These are phyloP conservation scores for Cosmopolites sordidus DNA, from an alignment of 2,888 invertebrate genomes.

Conservation along the genomic window DNA sequence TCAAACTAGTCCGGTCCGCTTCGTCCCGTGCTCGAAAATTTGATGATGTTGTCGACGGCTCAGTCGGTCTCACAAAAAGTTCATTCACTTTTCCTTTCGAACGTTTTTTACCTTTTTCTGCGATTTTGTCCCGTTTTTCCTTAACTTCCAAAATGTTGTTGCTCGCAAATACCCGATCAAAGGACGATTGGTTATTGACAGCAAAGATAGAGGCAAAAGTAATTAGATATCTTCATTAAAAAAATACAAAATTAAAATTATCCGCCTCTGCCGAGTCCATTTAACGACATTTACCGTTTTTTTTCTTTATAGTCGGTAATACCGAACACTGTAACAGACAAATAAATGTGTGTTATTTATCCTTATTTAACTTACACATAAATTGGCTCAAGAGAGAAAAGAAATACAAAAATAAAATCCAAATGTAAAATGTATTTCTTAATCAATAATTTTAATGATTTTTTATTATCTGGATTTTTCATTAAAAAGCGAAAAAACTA, in stretches of 20 bases:
- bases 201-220: not conserved
- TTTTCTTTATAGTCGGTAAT: constrained; percentile 16
- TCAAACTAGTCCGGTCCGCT: constrained; percentile 27
- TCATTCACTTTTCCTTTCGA: constrained; percentile 39
- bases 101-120: constrained; percentile 27
- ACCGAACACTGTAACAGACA: constrained; percentile 8
- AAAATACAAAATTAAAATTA: constrained; percentile 23
- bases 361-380: not conserved
- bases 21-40: constrained; percentile 42
- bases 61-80: constrained; percentile 42
- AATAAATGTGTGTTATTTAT: not conserved
- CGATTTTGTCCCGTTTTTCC: constrained; percentile 7
- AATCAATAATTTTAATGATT: too few relatives aligned
- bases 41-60: constrained; percentile 46
- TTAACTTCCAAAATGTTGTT: not conserved
- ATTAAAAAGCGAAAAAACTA: too few relatives aligned
- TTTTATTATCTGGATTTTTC: too few relatives aligned
- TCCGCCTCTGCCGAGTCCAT: constrained; percentile 24
- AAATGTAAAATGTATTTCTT: too few relatives aligned
- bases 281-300: constrained; percentile 26
- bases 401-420: too few relatives aligned
- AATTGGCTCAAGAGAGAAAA: too few relatives aligned
- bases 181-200: not conserved
- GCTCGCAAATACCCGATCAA: not conserved
- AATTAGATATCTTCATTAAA: not conserved